phyloP scores from a whole-genome alignment of 2,113 vertebrate genomes.

The Channa maculata region DNA sequence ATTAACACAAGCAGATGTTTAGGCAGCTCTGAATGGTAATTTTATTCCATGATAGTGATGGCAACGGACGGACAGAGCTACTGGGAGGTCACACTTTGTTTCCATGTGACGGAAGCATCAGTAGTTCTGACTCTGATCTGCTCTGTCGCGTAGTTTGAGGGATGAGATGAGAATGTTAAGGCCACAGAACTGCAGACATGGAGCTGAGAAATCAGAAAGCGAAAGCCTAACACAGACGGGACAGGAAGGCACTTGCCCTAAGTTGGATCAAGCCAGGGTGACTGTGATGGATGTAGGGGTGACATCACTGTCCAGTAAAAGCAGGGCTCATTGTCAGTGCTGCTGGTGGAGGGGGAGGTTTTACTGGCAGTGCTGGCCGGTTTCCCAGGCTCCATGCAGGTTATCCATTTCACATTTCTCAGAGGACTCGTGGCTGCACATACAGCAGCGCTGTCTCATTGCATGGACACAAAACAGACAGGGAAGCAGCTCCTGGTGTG shows the following conservation, averaged over 20 bases:
- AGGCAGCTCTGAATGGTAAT: too few species aligned
- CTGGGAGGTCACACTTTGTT: too few species aligned
- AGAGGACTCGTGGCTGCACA: conserved; percentile 28
- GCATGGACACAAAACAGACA: not conserved
- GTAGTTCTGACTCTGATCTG: too few species aligned
- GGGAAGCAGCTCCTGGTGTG: not conserved
- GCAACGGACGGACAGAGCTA: too few species aligned
- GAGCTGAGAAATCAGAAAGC: not conserved
- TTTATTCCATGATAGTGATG: too few species aligned
- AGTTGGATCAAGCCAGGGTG: not conserved
- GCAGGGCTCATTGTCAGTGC: conserved; percentile 27
- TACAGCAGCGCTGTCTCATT: conserved; percentile 7
- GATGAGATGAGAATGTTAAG: too few species aligned
- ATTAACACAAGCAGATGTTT: too few species aligned
- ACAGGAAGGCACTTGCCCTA: too few species aligned
- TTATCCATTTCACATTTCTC: conserved; percentile 61
- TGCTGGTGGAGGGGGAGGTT: not conserved
- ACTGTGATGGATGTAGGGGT: not conserved
- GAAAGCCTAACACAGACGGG: too few species aligned
- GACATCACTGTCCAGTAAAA: conserved; percentile 46
- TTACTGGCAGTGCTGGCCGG: conserved; percentile 54
- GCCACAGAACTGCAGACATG: too few species aligned
- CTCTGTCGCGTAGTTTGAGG: too few species aligned
- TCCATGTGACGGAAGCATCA: too few species aligned
- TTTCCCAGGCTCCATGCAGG: conserved; percentile 25